These are phyloP conservation scores for Colistium nudipinnis DNA, from an alignment of 2,113 vertebrate species.

Conservation along the genomic window DNA sequence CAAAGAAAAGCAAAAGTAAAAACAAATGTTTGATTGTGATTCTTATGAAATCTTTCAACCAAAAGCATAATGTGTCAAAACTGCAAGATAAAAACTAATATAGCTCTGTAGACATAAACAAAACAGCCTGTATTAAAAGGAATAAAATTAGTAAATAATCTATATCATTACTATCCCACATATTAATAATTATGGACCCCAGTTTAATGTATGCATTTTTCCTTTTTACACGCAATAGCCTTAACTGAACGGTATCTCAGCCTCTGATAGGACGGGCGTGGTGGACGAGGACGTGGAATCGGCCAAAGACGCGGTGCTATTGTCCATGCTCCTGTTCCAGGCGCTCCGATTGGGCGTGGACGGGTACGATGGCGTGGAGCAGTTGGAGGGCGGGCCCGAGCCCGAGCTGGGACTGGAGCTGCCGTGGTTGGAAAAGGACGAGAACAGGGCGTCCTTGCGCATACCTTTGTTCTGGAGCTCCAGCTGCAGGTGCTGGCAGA, in stretches of 20 bases:
- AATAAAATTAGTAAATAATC: slow-evolving; percentile 67
- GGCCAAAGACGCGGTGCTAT: slow-evolving; percentile 65
- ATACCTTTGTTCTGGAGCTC: slow-evolving; percentile 79
- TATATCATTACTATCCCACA: slow-evolving; percentile 60
- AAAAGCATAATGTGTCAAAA: slow-evolving; percentile 35
- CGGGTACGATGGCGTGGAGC: slow-evolving; percentile 76
- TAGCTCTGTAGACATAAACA: slow-evolving; percentile 59
- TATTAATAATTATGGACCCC: slow-evolving; percentile 57
- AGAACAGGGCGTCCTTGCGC: slow-evolving; percentile 61
- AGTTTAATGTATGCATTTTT: slow-evolving; percentile 35
- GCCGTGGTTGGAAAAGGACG: slow-evolving; percentile 69
- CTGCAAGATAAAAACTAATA: slow-evolving; percentile 56
- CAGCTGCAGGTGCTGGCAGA: slow-evolving; percentile 81
- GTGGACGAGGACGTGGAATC: slow-evolving; percentile 75
- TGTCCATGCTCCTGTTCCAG: slow-evolving; percentile 71
- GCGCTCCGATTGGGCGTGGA: slow-evolving; percentile 69
- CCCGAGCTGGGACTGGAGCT: slow-evolving; percentile 66
- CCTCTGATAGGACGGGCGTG: slow-evolving; percentile 70
- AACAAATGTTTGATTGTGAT: slow-evolving; percentile 26
- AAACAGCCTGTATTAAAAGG: slow-evolving; percentile 42
- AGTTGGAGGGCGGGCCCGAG: slow-evolving; percentile 77
- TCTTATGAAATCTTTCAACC: slow-evolving; percentile 36
- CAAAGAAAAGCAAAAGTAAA: slow-evolving; percentile 19
- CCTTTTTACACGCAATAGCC: slow-evolving; percentile 46
- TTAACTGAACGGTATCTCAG: slow-evolving; percentile 65